Evolutionary conservation across 2,888 invertebrate genomes (phyloP).

Genomic region (Azorinus chamasolen): DNA sequence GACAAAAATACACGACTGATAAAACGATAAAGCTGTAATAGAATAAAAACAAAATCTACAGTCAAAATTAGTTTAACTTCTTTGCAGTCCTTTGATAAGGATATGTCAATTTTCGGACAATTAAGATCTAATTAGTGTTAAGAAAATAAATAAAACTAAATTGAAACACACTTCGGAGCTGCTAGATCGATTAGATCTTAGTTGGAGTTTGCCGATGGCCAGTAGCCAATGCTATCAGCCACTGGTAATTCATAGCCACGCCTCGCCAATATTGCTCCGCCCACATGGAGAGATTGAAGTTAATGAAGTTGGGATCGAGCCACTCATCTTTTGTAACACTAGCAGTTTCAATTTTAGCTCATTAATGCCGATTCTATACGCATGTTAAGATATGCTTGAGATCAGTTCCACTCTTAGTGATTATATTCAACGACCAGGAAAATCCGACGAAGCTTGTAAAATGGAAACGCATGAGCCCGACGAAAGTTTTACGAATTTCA

Average conservation of each 20-base stretch:
- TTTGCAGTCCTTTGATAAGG: too few species aligned
- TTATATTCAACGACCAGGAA: not conserved
- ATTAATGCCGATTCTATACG: conserved; percentile 7
- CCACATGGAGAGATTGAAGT: conserved; percentile 2
- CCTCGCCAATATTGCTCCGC: conserved; percentile 38
- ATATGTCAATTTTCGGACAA: conserved; percentile 5
- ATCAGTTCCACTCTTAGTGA: conserved; percentile 8
- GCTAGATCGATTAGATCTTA: not conserved
- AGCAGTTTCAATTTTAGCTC: conserved; percentile 54
- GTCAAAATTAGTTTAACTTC: too few species aligned
- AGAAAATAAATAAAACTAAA: conserved; percentile 31
- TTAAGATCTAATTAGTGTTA: conserved; percentile 46
- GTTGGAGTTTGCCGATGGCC: not conserved
- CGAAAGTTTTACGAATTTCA: conserved; percentile 78
- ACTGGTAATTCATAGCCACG: conserved; percentile 25
- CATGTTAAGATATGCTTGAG: conserved; percentile 34
- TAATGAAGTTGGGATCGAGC: conserved; percentile 24
- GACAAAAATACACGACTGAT: too few species aligned
- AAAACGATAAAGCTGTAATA: too few species aligned
- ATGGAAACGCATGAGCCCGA: conserved; percentile 18
- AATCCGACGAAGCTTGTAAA: not conserved
- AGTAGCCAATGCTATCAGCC: conserved; percentile 9
- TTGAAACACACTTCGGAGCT: conserved; percentile 19
- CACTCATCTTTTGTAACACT: conserved; percentile 13
- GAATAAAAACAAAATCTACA: too few species aligned